Evolutionary conservation across 2,113 vertebrate species (phyloP).

Genomic region (Peucedramus taeniatus): DNA sequence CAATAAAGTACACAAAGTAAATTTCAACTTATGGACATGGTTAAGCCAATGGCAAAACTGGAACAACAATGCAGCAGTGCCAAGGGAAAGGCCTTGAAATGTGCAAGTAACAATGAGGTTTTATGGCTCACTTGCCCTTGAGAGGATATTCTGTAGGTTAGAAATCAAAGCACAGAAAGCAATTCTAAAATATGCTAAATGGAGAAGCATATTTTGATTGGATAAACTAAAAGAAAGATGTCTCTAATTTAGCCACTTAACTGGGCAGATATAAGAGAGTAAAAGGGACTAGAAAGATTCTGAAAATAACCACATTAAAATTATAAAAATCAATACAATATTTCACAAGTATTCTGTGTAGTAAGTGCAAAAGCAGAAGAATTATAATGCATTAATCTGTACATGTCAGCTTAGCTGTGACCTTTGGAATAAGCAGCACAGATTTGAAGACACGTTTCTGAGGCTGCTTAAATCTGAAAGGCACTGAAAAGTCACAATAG

Average conservation of each 20-base stretch:
- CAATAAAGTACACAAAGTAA: background rate
- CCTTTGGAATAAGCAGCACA: background rate
- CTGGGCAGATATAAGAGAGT: background rate
- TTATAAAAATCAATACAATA: background rate
- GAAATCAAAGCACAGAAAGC: background rate
- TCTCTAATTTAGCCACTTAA: background rate
- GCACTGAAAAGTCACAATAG: background rate
- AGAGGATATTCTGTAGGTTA: background rate
- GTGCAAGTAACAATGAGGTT: background rate
- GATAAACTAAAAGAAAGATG: background rate
- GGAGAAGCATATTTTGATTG: background rate
- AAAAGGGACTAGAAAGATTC: background rate
- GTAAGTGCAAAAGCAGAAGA: background rate
- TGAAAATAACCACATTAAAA: background rate
- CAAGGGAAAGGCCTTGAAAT: background rate
- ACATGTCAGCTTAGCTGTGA: background rate
- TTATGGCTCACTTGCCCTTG: background rate
- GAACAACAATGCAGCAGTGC: background rate
- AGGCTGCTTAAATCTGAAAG: conserved; percentile 33
- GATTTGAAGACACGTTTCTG: background rate
- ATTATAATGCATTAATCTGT: background rate
- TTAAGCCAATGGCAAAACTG: background rate
- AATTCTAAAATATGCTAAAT: background rate
- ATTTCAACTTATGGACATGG: background rate
- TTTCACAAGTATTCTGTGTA: background rate